Evolutionary conservation across 2,797 vertebrate genomes (phyloP), one percentile per base, ranked within the genome.

Genomic region (Danio tinwini): DNA sequence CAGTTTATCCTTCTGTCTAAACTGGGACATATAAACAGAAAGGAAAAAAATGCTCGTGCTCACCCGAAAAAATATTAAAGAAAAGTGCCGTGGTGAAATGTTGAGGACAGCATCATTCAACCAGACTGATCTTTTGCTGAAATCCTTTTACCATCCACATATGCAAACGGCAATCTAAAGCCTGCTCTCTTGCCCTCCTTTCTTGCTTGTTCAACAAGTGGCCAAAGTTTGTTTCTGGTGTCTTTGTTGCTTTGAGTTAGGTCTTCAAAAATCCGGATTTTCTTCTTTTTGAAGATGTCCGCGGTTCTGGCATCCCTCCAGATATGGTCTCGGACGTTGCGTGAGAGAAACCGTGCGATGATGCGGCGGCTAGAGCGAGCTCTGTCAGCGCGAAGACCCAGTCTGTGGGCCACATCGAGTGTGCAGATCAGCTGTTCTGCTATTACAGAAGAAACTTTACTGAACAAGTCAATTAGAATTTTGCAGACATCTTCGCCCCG

Each of bases 221-320:
- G 64, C 80, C 72, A 70, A 12, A 76, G 29, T 53, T 81, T 76
- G 47, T 70, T 81, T 45, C 72, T 53, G 45, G 79, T 55, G 4
- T 69, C 79, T 58, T 75, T 81, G 13, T 13, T 29, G 7, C 44
- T 55, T 40, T 75, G 63, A 2, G 55, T 61, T 13, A 78, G 4
- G 55, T 78, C 67, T 52, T 79, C 56, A 8, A 79, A 72, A 1
- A 55, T 42, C 10, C 17, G 0, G 5, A 72, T 79, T 12, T 78
- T 78, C 16, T 11, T 50, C 9, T 63, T 29, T 50, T 71, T 52
- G 8, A 79, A 29, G n/a, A 72, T 2, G 44, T 7, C 7, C 2
- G 2, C n/a, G 16, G n/a, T 62, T 71, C 29, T 79, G 56, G 58
- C 68, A 44, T 40, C 67, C 16, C 29, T 79, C 29, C 67, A 71